Conservation (phyloP, 2,888 invertebrate species). For the Erpobdella octoculata region DNA sequence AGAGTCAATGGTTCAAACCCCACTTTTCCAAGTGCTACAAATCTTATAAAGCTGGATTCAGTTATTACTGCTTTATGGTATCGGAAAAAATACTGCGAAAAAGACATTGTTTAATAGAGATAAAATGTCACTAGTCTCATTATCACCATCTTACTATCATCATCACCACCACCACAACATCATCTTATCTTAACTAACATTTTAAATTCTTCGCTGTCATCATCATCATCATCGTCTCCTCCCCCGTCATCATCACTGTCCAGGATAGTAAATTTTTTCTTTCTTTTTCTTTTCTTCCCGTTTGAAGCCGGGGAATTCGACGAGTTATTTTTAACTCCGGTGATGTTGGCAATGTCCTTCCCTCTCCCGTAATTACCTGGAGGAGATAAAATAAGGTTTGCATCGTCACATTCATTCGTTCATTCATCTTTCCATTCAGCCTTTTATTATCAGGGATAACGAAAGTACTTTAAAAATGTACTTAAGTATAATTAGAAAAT, state of each 20-base stretch:
- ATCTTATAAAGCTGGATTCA: too few relatives aligned
- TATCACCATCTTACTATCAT: neutral
- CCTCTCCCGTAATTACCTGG: constrained; percentile 57
- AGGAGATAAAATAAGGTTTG: neutral
- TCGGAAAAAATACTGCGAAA: too few relatives aligned
- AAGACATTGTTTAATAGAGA: too few relatives aligned
- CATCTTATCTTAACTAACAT: constrained; percentile 62
- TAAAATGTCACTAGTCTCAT: too few relatives aligned
- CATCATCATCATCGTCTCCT: constrained; percentile 55
- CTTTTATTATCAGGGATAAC: neutral
- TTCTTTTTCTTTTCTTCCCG: constrained; percentile 53
- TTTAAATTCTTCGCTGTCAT: constrained; percentile 79
- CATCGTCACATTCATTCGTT: neutral
- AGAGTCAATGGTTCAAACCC: too few relatives aligned
- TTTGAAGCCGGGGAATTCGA: constrained; percentile 59
- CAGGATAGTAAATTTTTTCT: constrained; percentile 34
- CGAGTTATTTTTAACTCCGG: constrained; percentile 52
- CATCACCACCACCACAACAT: neutral
- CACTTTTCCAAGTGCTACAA: too few relatives aligned
- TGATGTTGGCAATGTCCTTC: constrained; percentile 82
- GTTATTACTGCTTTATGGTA: too few relatives aligned
- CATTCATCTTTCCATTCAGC: neutral
- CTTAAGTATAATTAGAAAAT: too few relatives aligned
- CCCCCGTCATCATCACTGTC: constrained; percentile 66
- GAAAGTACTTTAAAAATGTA: neutral